Evolutionary conservation across 2,888 invertebrate species (phyloP).

Genomic region (Acholoe squamosa): DNA sequence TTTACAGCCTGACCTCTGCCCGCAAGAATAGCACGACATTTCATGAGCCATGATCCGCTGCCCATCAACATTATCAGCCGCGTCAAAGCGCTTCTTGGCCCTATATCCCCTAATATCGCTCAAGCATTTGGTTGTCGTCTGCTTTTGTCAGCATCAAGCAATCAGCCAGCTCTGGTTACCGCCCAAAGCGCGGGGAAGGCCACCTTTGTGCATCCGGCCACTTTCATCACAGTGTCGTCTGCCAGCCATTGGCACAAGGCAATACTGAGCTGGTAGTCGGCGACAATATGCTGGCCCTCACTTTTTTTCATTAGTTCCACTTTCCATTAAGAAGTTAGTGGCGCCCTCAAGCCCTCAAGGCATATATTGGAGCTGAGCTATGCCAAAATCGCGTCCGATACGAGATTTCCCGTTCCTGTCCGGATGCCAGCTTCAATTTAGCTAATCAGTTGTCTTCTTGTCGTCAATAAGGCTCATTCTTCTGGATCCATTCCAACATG

Average conservation of each 20-base stretch:
- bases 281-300: slow-evolving; percentile 27
- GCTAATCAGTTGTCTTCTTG: background rate
- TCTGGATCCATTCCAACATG: background rate
- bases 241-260: slow-evolving; percentile 44
- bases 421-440: background rate
- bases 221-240: slow-evolving; percentile 49
- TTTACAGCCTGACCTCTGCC: slow-evolving; percentile 24
- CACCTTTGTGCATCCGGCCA: slow-evolving; percentile 50
- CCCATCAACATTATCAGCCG: slow-evolving; percentile 55
- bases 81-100: slow-evolving; percentile 40
- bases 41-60: slow-evolving; percentile 23
- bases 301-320: slow-evolving; percentile 37
- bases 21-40: slow-evolving; percentile 42
- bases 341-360: background rate
- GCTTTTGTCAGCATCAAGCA: slow-evolving; percentile 35
- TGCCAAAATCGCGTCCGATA: background rate
- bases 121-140: slow-evolving; percentile 48
- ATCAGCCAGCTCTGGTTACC: slow-evolving; percentile 53
- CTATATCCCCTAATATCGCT: slow-evolving; percentile 49
- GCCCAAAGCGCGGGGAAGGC: slow-evolving; percentile 46
- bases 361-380: slow-evolving; percentile 31
- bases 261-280: slow-evolving; percentile 15
- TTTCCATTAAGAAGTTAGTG: slow-evolving; percentile 50
- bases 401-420: background rate
- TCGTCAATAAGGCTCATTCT: background rate